Percentiles rank a stretch among this genome's conserved stretches.
phyloP scores from a whole-genome alignment of 2,797 vertebrate species.

The Staurois parvus region DNA sequence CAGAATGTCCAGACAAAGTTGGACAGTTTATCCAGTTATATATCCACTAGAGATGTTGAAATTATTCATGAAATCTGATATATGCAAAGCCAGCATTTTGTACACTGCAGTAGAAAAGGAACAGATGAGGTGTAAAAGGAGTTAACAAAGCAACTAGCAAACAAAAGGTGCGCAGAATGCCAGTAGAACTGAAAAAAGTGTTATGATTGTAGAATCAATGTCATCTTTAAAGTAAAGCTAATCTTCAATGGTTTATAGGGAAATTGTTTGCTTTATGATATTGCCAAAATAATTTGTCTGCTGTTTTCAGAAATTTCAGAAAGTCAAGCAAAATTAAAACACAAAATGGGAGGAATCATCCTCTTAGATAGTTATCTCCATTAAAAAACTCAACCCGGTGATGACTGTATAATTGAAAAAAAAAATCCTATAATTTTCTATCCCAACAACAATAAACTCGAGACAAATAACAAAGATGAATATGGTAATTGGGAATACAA shows the following conservation, averaged over 20 bases:
- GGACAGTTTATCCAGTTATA: neutral
- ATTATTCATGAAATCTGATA: neutral
- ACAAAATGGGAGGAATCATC: too few species aligned
- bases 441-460: too few species aligned
- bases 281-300: too few species aligned
- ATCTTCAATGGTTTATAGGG: neutral
- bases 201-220: neutral
- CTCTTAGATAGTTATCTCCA: too few species aligned
- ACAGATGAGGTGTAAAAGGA: neutral
- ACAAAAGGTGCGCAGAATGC: neutral
- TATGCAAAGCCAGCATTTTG: neutral
- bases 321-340: too few species aligned
- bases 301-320: too few species aligned
- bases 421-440: too few species aligned
- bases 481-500: too few species aligned
- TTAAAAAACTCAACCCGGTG: too few species aligned
- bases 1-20: neutral
- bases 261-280: neutral
- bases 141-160: neutral
- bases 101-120: neutral
- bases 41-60: neutral
- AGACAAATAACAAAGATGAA: too few species aligned
- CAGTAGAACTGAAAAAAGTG: neutral
- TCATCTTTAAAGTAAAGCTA: neutral
- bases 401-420: too few species aligned